Evolutionary conservation across 2,888 invertebrate species (phyloP).

Genomic region (Lomographa bimaculata): DNA sequence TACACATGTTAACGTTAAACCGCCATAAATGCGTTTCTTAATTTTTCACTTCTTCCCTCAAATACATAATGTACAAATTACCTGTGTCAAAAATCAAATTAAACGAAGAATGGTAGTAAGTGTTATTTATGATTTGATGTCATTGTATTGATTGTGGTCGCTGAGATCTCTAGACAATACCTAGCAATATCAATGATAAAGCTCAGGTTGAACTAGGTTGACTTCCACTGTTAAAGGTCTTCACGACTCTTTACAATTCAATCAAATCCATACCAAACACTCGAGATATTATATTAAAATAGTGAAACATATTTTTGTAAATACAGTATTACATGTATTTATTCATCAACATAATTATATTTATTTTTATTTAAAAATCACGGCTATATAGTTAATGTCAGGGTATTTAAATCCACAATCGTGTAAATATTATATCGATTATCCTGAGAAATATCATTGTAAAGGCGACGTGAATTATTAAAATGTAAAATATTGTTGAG

Average conservation of each 20-base stretch:
- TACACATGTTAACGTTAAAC: too few species aligned
- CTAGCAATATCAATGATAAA: too few species aligned
- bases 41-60: conserved; percentile 28
- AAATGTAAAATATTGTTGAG: conserved; percentile 21
- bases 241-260: too few species aligned
- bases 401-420: conserved; percentile 47
- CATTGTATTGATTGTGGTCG: too few species aligned
- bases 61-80: conserved; percentile 64
- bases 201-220: too few species aligned
- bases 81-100: conserved; percentile 59
- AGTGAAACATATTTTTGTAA: conserved; percentile 66
- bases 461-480: conserved; percentile 19
- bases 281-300: conserved; percentile 32
- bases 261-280: conserved; percentile 40
- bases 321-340: conserved; percentile 63
- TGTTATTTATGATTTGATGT: conserved; percentile 22
- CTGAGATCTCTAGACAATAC: too few species aligned
- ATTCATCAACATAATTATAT: conserved; percentile 43
- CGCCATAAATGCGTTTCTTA: too few species aligned
- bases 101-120: conserved; percentile 30
- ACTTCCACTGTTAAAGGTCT: too few species aligned
- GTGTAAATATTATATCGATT: conserved; percentile 33
- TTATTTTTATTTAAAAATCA: conserved; percentile 49
- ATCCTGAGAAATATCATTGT: conserved; percentile 13
- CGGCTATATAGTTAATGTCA: conserved; percentile 53